A percentile compares a stretch with the other conserved stretches of the same genome.
Conservation (phyloP, 2,888 invertebrate genomes). For the Melolontha melolontha region DNA sequence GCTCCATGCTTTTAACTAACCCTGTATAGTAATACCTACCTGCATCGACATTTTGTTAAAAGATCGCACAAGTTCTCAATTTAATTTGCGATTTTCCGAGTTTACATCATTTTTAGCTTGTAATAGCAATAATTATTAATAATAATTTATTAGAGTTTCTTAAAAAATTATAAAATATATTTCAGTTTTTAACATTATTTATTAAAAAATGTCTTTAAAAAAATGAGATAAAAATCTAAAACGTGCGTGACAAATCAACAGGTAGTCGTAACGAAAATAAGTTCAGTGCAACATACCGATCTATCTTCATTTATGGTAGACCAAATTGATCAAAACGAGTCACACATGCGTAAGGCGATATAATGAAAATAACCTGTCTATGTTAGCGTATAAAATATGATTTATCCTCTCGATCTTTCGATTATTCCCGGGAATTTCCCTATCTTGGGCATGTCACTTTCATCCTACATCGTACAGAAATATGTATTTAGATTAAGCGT, state of each 20-base stretch:
- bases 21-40: too few relatives aligned
- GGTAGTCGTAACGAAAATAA: conserved; percentile 31
- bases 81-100: too few relatives aligned
- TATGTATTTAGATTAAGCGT: background rate
- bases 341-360: background rate
- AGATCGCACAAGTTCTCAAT: too few relatives aligned
- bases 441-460: background rate
- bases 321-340: conserved; percentile 8
- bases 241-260: conserved; percentile 33
- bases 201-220: too few relatives aligned
- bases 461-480: background rate
- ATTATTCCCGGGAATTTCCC: conserved; percentile 15
- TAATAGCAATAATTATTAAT: too few relatives aligned
- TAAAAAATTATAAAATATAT: too few relatives aligned
- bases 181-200: too few relatives aligned
- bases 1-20: too few relatives aligned
- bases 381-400: conserved; percentile 8
- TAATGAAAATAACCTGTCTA: background rate
- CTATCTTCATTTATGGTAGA: conserved; percentile 26
- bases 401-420: conserved; percentile 5
- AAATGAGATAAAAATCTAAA: background rate
- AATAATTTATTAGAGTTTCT: too few relatives aligned
- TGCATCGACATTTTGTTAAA: too few relatives aligned
- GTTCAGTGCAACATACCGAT: conserved; percentile 22
- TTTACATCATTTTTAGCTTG: too few relatives aligned